These are phyloP conservation scores for Phyllotis vaccarum DNA, from an alignment of 2,797 vertebrate species.

Conservation along the genomic window DNA sequence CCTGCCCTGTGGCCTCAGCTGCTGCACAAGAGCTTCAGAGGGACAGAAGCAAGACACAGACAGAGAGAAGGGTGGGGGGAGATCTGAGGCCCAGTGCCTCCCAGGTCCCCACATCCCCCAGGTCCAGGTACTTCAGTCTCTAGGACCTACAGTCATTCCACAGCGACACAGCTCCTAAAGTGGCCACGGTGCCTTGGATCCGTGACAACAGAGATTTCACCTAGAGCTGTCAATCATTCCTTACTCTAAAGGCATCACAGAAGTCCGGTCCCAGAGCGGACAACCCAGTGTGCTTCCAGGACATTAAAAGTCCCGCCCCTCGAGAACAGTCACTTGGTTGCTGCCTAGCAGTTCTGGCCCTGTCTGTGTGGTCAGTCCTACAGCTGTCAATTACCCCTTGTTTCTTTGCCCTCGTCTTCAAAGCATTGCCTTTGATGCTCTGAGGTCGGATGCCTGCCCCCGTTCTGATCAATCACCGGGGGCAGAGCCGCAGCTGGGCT, in stretches of 20 bases:
- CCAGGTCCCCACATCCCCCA: background rate
- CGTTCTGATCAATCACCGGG: background rate
- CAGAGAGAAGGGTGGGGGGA: background rate
- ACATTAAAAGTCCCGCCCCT: background rate
- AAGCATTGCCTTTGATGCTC: background rate
- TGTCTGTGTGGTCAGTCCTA: background rate
- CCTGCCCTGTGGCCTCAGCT: slow-evolving; percentile 18
- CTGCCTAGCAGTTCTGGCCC: background rate
- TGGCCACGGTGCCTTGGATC: background rate
- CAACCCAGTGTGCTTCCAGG: background rate
- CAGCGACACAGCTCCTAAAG: background rate
- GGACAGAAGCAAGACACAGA: slow-evolving; percentile 48
- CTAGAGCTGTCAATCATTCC: background rate
- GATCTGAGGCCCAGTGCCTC: slow-evolving; percentile 11
- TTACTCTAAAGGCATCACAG: background rate
- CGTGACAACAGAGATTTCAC: background rate
- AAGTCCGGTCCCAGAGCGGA: background rate
- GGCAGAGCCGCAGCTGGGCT: background rate
- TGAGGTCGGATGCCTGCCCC: background rate
- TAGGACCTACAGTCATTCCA: background rate
- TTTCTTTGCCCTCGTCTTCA: background rate
- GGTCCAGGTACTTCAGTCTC: background rate
- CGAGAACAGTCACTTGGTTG: background rate
- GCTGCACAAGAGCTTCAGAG: slow-evolving; percentile 29
- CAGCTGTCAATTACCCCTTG: background rate